Conservation (phyloP, 2,113 vertebrate species). For the Lichenostomus cassidix region DNA sequence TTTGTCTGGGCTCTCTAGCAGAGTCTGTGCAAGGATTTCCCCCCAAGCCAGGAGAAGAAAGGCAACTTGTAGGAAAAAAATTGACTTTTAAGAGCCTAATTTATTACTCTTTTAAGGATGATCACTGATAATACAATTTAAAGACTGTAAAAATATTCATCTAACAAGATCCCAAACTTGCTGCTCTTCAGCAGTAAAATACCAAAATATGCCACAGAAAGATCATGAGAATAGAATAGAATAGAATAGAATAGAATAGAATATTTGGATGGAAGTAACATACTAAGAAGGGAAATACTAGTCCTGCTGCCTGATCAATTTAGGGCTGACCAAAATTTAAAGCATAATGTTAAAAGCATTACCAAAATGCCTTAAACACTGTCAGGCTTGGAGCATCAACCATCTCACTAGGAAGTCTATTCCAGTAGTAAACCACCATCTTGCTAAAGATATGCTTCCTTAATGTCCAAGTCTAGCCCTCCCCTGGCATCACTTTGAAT, state of each 20-base stretch:
- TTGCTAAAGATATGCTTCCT: not conserved
- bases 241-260: not conserved
- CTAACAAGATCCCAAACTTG: not conserved
- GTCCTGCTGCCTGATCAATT: not conserved
- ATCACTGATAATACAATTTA: not conserved
- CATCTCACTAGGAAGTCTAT: not conserved
- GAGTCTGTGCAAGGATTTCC: not conserved
- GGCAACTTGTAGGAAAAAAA: not conserved
- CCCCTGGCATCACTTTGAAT: not conserved
- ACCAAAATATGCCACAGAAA: not conserved
- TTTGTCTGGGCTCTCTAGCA: not conserved
- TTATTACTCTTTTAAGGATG: not conserved
- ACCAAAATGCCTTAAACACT: not conserved
- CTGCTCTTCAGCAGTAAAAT: not conserved
- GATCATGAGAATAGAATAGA: not conserved
- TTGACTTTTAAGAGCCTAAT: not conserved
- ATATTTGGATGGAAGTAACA: not conserved
- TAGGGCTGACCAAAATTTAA: not conserved
- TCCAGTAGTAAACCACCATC: not conserved
- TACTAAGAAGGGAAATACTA: not conserved
- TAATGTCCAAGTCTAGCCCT: not conserved
- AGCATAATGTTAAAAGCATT: not conserved
- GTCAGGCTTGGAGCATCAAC: fast-evolving
- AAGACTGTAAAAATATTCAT: not conserved
- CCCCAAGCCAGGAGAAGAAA: not conserved